A percentile compares a stretch with the other conserved stretches of the same genome.
phyloP scores from a whole-genome alignment of 2,888 invertebrate species.

The Corbicula japonica region DNA sequence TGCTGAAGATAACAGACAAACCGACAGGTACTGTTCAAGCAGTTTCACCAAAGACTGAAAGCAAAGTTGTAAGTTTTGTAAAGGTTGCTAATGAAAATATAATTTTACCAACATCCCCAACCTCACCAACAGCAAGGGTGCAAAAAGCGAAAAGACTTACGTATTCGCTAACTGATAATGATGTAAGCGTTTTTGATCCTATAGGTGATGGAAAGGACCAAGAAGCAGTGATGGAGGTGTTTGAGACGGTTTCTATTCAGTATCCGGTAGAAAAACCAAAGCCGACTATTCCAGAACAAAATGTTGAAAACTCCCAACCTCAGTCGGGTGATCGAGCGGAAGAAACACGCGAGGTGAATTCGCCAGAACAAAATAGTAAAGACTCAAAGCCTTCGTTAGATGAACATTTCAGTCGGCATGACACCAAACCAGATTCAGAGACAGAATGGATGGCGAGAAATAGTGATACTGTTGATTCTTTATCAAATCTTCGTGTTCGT shows the following conservation, averaged over 20 bases:
- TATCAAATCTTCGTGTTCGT: conserved; percentile 20
- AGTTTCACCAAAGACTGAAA: no score
- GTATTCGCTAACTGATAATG: conserved; percentile 32
- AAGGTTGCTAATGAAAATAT: no score
- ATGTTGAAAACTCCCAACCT: no score
- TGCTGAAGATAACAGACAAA: no score
- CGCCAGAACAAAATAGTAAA: no score
- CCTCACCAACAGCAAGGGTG: conserved; percentile 22
- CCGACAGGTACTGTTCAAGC: no score
- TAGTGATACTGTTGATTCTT: conserved; percentile 10
- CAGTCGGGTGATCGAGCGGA: no score
- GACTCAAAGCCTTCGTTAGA: no score
- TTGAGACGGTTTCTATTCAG: neutral
- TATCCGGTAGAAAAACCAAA: conserved; percentile 16
- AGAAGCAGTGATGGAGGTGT: conserved; percentile 4
- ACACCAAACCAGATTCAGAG: neutral
- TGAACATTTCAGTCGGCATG: no score
- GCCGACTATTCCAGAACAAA: no score
- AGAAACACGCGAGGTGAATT: no score
- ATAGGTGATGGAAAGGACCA: conserved; percentile 11
- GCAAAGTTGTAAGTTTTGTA: no score
- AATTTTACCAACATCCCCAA: conserved; percentile 19
- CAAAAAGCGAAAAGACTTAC: conserved; percentile 26
- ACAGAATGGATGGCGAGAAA: neutral
- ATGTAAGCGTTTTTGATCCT: conserved; percentile 39